phyloP scores from a whole-genome alignment of 2,113 vertebrate species.

The Colinus virginianus region DNA sequence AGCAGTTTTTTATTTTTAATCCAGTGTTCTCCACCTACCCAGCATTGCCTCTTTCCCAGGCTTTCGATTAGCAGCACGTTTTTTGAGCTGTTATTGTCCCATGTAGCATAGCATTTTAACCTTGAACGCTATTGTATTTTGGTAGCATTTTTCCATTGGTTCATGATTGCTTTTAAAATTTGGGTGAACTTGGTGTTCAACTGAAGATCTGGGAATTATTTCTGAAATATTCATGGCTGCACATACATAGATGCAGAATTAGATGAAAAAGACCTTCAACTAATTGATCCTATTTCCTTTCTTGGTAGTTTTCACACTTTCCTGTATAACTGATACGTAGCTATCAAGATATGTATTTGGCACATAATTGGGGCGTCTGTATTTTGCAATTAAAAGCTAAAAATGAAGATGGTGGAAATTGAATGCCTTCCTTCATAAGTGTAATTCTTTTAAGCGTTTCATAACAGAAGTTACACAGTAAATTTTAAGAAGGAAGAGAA shows the following conservation, averaged over 20 bases:
- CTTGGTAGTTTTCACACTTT: neutral
- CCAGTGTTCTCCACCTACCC: constrained; percentile 7
- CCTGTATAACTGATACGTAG: neutral
- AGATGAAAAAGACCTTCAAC: neutral
- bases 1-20: constrained; percentile 24
- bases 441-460: neutral
- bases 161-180: neutral
- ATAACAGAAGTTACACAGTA: rapidly evolving
- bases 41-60: constrained; percentile 25
- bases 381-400: neutral
- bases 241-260: neutral
- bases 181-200: neutral
- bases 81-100: neutral
- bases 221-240: neutral
- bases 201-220: neutral
- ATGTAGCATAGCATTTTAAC: neutral
- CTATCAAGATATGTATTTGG: neutral
- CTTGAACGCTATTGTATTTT: neutral
- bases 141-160: neutral
- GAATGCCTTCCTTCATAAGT: neutral
- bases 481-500: neutral
- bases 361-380: neutral
- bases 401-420: neutral
- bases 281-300: neutral
- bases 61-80: neutral